Evolutionary conservation across 1,140 invertebrate species (phyloP).

Genomic region (Anadara kagoshimensis): DNA sequence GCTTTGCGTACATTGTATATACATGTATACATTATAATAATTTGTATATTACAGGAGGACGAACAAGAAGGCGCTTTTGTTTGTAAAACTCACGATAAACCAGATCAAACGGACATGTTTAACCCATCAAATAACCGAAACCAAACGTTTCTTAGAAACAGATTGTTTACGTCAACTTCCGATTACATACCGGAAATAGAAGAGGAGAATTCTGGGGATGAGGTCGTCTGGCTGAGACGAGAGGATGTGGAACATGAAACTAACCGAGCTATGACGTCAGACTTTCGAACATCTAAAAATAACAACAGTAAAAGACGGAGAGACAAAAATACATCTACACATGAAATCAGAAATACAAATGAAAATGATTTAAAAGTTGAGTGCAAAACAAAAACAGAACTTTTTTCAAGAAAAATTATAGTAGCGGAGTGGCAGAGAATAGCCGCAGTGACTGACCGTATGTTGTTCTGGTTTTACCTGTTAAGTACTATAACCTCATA

Average conservation of each 20-base stretch:
- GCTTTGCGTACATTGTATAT: not conserved
- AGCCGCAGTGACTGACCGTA: slow-evolving; percentile 66
- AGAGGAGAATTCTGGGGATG: slow-evolving; percentile 20
- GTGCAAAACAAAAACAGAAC: slow-evolving; percentile 33
- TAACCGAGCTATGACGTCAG: not conserved
- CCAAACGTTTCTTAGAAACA: slow-evolving; percentile 22
- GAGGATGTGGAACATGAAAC: not conserved
- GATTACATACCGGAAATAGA: slow-evolving; percentile 10
- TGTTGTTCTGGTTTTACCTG: slow-evolving; percentile 70
- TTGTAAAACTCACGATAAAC: slow-evolving; percentile 38
- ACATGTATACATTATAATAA: not conserved
- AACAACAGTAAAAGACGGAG: slow-evolving; percentile 2
- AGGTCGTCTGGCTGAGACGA: slow-evolving; percentile 41
- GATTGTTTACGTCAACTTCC: slow-evolving; percentile 12
- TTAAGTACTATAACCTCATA: slow-evolving; percentile 65
- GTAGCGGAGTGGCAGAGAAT: slow-evolving; percentile 72
- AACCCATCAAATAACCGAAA: not conserved
- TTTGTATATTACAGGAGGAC: slow-evolving; percentile 35
- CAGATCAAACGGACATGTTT: slow-evolving; percentile 8
- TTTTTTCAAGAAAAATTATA: slow-evolving; percentile 55
- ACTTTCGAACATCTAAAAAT: slow-evolving; percentile 14
- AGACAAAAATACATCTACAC: not conserved
- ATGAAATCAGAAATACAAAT: slow-evolving; percentile 18
- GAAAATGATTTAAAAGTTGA: slow-evolving; percentile 10
- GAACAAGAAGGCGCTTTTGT: slow-evolving; percentile 39